Percentiles rank a stretch among this genome's conserved stretches.
phyloP scores from a whole-genome alignment of 2,888 invertebrate species.

The Polydrusus pterygomalis region DNA sequence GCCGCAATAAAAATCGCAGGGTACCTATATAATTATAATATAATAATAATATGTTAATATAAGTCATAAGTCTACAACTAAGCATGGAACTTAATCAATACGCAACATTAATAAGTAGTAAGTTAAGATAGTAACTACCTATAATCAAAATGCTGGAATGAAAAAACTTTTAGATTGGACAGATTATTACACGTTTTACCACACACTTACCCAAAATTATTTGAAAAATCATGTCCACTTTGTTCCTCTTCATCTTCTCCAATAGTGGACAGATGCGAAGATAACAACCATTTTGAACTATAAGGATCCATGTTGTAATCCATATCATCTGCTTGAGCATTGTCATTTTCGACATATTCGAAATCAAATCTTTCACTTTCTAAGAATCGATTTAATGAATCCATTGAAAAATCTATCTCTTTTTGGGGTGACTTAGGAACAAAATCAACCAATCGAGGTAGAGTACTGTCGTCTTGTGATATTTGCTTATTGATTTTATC shows the following conservation, averaged over 20 bases:
- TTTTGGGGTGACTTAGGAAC: slow-evolving; percentile 77
- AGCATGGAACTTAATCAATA: no score
- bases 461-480: slow-evolving; percentile 59
- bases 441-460: slow-evolving; percentile 83
- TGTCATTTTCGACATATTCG: slow-evolving; percentile 56
- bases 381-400: slow-evolving; percentile 66
- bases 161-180: background rate
- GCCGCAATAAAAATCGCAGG: no score
- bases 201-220: slow-evolving; percentile 46
- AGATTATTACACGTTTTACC: background rate
- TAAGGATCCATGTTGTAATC: slow-evolving; percentile 67
- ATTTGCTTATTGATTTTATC: slow-evolving; percentile 55
- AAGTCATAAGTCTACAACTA: no score
- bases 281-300: slow-evolving; percentile 74
- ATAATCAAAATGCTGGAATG: background rate
- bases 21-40: no score
- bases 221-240: slow-evolving; percentile 53
- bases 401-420: slow-evolving; percentile 71
- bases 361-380: slow-evolving; percentile 66
- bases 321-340: slow-evolving; percentile 58
- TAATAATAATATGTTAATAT: no score
- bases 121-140: no score
- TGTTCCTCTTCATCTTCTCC: slow-evolving; percentile 80
- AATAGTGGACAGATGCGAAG: slow-evolving; percentile 80
- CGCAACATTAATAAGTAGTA: no score